These are phyloP conservation scores for Drosophila silvestris DNA, from an alignment of 2,888 invertebrate genomes.

Conservation along the genomic window DNA sequence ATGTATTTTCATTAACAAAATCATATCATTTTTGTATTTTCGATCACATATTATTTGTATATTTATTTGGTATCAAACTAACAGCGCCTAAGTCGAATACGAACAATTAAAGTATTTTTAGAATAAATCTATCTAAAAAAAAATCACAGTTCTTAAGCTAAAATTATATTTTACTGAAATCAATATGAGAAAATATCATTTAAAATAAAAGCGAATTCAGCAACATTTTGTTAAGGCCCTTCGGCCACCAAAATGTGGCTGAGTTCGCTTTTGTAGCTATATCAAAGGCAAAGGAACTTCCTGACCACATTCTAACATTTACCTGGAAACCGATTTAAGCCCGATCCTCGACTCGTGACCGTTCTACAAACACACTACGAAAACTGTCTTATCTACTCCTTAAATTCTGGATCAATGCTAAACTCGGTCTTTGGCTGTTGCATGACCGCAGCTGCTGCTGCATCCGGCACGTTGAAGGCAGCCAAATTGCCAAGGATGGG, in stretches of 20 bases:
- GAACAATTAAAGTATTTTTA: constrained; percentile 5
- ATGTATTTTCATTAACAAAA: background rate
- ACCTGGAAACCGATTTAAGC: constrained; percentile 32
- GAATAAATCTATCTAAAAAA: constrained; percentile 22
- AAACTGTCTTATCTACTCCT: constrained; percentile 60
- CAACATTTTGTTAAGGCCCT: constrained; percentile 42
- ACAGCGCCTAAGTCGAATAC: constrained; percentile 21
- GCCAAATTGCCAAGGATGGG: constrained; percentile 71
- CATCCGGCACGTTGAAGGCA: constrained; percentile 65
- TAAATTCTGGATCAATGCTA: constrained; percentile 70
- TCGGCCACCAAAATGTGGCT: constrained; percentile 51
- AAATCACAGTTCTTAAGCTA: constrained; percentile 78
- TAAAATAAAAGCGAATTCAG: constrained; percentile 71
- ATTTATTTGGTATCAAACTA: constrained; percentile 37
- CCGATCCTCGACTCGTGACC: constrained; percentile 3
- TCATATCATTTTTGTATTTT: constrained; percentile 8
- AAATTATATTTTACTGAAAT: constrained; percentile 52
- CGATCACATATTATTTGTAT: constrained; percentile 33
- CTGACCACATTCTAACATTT: constrained; percentile 19
- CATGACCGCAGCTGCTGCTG: constrained; percentile 66
- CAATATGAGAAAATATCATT: constrained; percentile 3
- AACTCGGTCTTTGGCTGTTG: constrained; percentile 71
- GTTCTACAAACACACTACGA: constrained; percentile 49
- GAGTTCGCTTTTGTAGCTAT: constrained; percentile 61
- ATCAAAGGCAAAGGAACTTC: constrained; percentile 27